Conservation (phyloP, 2,797 vertebrate species). For the Delichon dasypus region DNA sequence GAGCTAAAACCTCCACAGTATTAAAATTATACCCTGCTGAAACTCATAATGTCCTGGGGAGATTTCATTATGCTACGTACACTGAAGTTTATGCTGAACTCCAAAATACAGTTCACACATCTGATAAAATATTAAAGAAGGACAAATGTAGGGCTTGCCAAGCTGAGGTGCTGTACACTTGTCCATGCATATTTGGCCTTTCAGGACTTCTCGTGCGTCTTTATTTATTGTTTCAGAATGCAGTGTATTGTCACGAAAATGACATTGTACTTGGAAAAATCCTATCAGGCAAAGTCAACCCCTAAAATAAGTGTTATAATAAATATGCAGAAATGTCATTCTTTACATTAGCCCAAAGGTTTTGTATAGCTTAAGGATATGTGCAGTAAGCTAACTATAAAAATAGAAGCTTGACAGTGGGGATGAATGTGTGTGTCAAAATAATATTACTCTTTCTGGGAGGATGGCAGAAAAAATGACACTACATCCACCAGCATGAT, state of each 20-base stretch:
- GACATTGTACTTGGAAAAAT: constrained; percentile 74
- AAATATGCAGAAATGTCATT: constrained; percentile 83
- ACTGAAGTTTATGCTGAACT: constrained; percentile 25
- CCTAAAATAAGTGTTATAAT: constrained; percentile 77
- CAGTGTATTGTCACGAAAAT: constrained; percentile 69
- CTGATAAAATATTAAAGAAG: constrained; percentile 62
- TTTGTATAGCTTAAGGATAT: constrained; percentile 82
- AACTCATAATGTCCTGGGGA: constrained; percentile 40
- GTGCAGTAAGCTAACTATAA: constrained; percentile 79
- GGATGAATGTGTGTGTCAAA: constrained; percentile 83
- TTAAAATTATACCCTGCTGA: constrained; percentile 34
- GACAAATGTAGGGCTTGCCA: constrained; percentile 53
- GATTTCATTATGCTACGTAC: constrained; percentile 36
- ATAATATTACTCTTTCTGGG: constrained; percentile 83
- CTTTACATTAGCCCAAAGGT: constrained; percentile 82
- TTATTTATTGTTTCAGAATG: constrained; percentile 63
- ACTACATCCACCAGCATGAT: constrained; percentile 79
- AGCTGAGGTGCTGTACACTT: constrained; percentile 58
- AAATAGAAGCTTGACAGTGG: constrained; percentile 82
- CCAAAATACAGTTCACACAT: not conserved
- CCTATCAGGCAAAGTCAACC: constrained; percentile 77
- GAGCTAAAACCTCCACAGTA: not conserved
- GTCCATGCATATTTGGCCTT: constrained; percentile 71
- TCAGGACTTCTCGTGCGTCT: constrained; percentile 49
- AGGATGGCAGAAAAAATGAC: constrained; percentile 80